Evolutionary conservation across 2,797 vertebrate genomes (phyloP).

Genomic region (Artibeus jamaicensis): DNA sequence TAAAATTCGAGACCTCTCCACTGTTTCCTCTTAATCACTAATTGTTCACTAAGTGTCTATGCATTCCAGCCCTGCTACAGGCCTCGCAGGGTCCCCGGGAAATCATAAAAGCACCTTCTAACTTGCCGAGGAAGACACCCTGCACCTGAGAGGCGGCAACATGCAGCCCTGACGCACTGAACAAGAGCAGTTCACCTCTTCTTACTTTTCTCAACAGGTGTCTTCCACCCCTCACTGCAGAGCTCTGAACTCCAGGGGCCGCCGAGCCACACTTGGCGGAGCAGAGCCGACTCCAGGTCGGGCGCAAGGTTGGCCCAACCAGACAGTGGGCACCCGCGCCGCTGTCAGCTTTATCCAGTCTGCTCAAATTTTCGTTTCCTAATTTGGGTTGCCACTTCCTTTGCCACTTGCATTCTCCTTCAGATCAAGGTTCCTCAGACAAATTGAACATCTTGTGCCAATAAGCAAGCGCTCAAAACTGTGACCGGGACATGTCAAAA

Average conservation of each 20-base stretch:
- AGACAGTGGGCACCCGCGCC: not conserved
- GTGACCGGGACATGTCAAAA: not conserved
- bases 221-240: not conserved
- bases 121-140: not conserved
- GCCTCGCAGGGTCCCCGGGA: not conserved
- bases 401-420: not conserved
- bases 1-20: not conserved
- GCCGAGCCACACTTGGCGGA: not conserved
- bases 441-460: not conserved
- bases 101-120: not conserved
- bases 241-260: not conserved
- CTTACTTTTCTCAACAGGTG: not conserved
- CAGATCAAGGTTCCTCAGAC: not conserved
- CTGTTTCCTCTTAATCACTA: not conserved
- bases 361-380: not conserved
- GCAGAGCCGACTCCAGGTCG: not conserved
- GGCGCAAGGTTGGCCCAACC: not conserved
- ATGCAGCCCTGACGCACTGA: not conserved
- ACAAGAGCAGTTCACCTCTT: not conserved
- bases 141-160: not conserved
- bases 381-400: not conserved
- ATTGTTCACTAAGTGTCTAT: not conserved
- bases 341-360: not conserved
- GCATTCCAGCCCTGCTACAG: not conserved
- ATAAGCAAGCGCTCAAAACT: not conserved